Conservation (phyloP, 2,113 vertebrate species). For the Hydrochoerus hydrochaeris region DNA sequence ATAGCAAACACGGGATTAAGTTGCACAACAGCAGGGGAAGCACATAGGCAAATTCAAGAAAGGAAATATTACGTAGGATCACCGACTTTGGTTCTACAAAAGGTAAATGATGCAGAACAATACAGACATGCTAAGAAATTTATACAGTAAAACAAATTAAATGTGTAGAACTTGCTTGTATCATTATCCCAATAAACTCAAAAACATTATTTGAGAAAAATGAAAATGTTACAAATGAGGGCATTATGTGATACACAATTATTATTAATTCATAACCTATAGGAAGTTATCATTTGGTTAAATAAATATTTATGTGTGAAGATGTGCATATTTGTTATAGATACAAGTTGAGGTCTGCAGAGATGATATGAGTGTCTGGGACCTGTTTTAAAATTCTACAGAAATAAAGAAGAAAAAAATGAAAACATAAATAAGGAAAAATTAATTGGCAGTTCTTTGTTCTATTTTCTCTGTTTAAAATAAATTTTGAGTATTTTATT, state of each 20-base stretch:
- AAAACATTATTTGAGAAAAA: background rate
- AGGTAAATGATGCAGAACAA: background rate
- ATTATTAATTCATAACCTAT: background rate
- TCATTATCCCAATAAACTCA: background rate
- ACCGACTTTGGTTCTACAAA: background rate
- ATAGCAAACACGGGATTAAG: background rate
- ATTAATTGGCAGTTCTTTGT: background rate
- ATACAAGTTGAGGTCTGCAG: background rate
- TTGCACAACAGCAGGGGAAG: background rate
- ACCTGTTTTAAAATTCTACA: background rate
- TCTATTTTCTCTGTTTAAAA: background rate
- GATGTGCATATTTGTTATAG: background rate
- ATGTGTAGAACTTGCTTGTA: background rate
- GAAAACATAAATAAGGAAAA: background rate
- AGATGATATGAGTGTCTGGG: background rate
- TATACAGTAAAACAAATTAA: background rate
- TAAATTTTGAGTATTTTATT: background rate
- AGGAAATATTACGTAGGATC: background rate
- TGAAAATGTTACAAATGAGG: background rate
- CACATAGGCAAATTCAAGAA: background rate
- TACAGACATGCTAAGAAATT: background rate
- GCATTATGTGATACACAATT: background rate
- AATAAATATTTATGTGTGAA: background rate
- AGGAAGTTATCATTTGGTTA: background rate
- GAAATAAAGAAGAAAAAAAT: background rate